Evolutionary conservation across 2,113 vertebrate genomes (phyloP).

Genomic region (Perognathus longimembris): DNA sequence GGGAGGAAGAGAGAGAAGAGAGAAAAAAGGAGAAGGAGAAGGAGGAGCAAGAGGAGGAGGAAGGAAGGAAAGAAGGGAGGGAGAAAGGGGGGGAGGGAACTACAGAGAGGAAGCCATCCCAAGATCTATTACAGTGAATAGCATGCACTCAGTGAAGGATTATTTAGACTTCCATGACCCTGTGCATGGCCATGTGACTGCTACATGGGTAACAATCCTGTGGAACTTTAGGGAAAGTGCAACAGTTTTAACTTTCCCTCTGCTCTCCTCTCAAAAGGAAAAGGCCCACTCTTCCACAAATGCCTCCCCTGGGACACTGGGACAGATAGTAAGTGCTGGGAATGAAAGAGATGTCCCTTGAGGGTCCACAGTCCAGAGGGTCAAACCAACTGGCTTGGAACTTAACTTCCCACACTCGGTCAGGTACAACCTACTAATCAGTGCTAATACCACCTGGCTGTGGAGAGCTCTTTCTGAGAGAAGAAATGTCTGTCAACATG

Average conservation of each 20-base stretch:
- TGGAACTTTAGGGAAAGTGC: background rate
- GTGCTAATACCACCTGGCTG: background rate
- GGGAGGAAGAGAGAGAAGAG: background rate
- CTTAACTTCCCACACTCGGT: background rate
- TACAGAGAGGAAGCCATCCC: too few species aligned
- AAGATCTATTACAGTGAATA: too few species aligned
- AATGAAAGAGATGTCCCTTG: accelerated
- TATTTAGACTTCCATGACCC: too few species aligned
- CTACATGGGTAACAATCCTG: background rate
- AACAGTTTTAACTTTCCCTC: background rate
- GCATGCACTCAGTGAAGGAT: too few species aligned
- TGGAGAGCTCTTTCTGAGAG: too few species aligned
- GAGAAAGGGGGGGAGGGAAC: too few species aligned
- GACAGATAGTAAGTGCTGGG: accelerated
- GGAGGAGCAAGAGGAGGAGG: background rate
- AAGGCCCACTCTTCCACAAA: background rate
- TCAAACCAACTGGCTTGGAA: background rate
- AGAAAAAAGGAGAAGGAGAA: too few species aligned
- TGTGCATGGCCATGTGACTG: too few species aligned
- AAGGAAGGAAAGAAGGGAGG: background rate
- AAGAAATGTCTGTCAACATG: background rate
- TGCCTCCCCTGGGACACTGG: background rate
- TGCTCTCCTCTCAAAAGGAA: background rate
- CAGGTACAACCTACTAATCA: background rate
- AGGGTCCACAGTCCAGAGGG: background rate